Percentiles rank a stretch among this genome's conserved stretches.
Conservation (phyloP, 2,888 invertebrate species). For the Ectemnius cavifrons region DNA sequence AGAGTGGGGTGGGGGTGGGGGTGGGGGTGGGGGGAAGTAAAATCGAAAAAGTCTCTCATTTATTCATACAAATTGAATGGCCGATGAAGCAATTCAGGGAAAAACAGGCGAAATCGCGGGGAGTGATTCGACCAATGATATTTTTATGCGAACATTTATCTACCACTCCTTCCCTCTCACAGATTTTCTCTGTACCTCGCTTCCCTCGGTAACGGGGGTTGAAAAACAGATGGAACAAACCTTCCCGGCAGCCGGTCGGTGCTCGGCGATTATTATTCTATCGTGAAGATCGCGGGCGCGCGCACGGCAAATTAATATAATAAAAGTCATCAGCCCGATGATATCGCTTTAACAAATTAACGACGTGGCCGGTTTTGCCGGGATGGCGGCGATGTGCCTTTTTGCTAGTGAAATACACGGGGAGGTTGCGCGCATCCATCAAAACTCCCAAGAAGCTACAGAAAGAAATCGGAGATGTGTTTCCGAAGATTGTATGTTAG, state of each 20-base stretch:
- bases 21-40: conserved; percentile 23
- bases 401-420: no score
- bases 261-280: not conserved
- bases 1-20: not conserved
- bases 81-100: conserved; percentile 16
- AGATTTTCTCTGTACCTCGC: no score
- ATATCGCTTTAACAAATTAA: no score
- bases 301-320: no score
- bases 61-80: conserved; percentile 41
- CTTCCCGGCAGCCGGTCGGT: not conserved
- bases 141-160: not conserved
- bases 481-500: conserved; percentile 30
- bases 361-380: no score
- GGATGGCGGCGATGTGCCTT: no score
- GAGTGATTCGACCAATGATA: not conserved
- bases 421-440: no score
- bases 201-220: not conserved
- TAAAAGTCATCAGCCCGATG: no score
- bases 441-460: no score
- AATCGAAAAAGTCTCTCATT: conserved; percentile 47
- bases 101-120: conserved; percentile 13
- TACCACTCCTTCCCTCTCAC: no score
- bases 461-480: no score
- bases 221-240: conserved; percentile 3
- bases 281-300: not conserved